Base-by-base conservation (phyloP, 2,888 invertebrate genomes). In the Sialis fuliginosa region DNA sequence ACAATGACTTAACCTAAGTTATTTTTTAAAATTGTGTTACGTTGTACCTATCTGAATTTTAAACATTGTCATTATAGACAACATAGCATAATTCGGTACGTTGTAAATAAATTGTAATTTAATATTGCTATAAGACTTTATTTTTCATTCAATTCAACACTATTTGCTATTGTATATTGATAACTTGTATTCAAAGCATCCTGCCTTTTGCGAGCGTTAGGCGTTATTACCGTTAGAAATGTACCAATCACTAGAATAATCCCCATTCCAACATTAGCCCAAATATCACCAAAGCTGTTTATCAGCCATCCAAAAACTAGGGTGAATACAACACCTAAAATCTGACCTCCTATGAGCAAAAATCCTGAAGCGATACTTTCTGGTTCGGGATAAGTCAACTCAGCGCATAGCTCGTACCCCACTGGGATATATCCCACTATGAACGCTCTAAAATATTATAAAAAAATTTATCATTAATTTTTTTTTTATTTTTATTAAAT, bases 301-400 rank as follows among this genome's bases (percentile, higher is more conserved):
- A 50, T 48, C 6, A 50, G 41, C 10, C 43, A n/a, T 6, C 51
- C 50, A 42, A 53, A 49, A 10, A 51, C 12, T 33, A 53, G 33
- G 4, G 52, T 53, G 39, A 55, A 53, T 8, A 53, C 44, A n/a
- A 58, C 54, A 1, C 58, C 58, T 37, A 51, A 54, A 12, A 55
- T 52, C 50, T 60, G 57, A 2, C 56, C 54, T 7, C 54, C 53
- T 1, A 57, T 55, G 40, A 56, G 57, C 6, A 60, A 37, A 12
- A 59, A 45, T 6, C 59, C 59, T 0, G 56, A 54, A 2, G 58
- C 57, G 4, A 57, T 58, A 10, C 55, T 54, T 49, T 59, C 59
- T 8, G 57, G 53, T 44, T 57, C 52, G 5, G 60, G 59, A 34
- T 55, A 59, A 0, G 59, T 58, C 31, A 60, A 46, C 48, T 60